Conservation (phyloP, 2,888 invertebrate genomes). For the Torymus texanus region DNA sequence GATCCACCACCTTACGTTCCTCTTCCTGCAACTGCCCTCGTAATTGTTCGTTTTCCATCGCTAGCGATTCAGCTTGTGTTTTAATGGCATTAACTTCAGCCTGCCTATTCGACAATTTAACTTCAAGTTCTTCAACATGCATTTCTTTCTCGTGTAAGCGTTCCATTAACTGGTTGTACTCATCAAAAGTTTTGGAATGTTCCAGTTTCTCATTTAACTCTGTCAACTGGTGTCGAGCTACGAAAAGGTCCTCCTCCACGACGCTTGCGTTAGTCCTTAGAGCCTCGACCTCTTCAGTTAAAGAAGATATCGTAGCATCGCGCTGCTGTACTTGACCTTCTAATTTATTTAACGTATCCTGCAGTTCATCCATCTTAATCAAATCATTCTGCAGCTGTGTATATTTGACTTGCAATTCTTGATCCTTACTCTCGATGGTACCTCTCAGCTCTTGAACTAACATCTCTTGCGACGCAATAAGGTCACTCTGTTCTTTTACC, state of each 20-base stretch:
- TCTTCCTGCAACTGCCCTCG: constrained; percentile 57
- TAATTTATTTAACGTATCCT: constrained; percentile 75
- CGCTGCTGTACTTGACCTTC: constrained; percentile 76
- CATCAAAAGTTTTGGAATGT: constrained; percentile 77
- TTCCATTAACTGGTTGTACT: constrained; percentile 78
- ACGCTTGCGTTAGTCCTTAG: constrained; percentile 56
- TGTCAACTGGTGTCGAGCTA: constrained; percentile 53
- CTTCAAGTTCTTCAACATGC: constrained; percentile 48
- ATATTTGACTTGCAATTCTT: constrained; percentile 69
- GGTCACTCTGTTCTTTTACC: constrained; percentile 60
- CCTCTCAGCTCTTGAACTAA: constrained; percentile 73
- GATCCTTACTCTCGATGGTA: constrained; percentile 76
- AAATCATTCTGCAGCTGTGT: constrained; percentile 63
- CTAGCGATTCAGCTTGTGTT: constrained; percentile 75
- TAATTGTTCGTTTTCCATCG: constrained; percentile 59
- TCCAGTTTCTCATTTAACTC: constrained; percentile 63
- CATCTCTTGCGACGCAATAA: constrained; percentile 62
- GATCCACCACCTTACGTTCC: constrained; percentile 64
- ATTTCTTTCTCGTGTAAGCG: constrained; percentile 76
- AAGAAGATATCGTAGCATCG: constrained; percentile 76
- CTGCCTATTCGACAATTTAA: constrained; percentile 23
- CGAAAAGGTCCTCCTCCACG: constrained; percentile 61
- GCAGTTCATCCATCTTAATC: constrained; percentile 70
- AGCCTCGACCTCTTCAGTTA: constrained; percentile 62
- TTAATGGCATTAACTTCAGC: constrained; percentile 59